Evolutionary conservation across 2,113 vertebrate species (phyloP), one percentile per base, ranked within the genome.

Genomic region (Sciurus niger): DNA sequence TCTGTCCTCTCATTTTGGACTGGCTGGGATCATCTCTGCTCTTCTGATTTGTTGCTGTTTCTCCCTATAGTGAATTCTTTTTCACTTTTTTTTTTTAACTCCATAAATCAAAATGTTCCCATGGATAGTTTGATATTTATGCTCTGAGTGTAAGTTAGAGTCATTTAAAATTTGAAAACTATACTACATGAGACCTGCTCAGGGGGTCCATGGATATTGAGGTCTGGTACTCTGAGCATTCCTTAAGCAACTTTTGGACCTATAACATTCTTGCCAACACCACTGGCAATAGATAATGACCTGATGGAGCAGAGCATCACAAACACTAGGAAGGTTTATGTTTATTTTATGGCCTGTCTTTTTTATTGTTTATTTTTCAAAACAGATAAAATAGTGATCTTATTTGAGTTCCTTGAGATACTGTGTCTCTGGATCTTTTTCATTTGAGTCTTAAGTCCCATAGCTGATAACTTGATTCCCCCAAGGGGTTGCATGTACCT

Each of bases 1-100:
- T 96, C 96, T 97, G 84, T 53, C 97, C 55, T 79, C 76, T 97
- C 94, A 89, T 98, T 97, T 96, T 58, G 92, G 93, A 97, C 96
- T 98, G 96, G 73, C 90, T 74, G 84, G 70, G 65, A 72, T 97
- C 89, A 70, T 96, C 79, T 72, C 95, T 13, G 89, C 92, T 98
- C 94, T 97, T 97, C 95, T 74, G 85, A 96, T 93, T 97, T 98
- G 84, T 96, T 95, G 95, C 5, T 5, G 1, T 94, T 60, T 96
- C 58, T 43, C 85, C 74, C 72, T 94, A 40, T 67, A 73, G 82
- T 86, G 84, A 96, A 72, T 55, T 94, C 94, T 22, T 20, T 58
- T 58, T 22, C 6, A 6, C 20, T 58, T 58, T 96, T 83, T 94
- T 95, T 76, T 74, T 93, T 43, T 94, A 97, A 93, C 82, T 92